A percentile compares a stretch with the other conserved stretches of the same genome.
Evolutionary conservation across 2,888 invertebrate genomes (phyloP).

Genomic region (Idaea straminata): DNA sequence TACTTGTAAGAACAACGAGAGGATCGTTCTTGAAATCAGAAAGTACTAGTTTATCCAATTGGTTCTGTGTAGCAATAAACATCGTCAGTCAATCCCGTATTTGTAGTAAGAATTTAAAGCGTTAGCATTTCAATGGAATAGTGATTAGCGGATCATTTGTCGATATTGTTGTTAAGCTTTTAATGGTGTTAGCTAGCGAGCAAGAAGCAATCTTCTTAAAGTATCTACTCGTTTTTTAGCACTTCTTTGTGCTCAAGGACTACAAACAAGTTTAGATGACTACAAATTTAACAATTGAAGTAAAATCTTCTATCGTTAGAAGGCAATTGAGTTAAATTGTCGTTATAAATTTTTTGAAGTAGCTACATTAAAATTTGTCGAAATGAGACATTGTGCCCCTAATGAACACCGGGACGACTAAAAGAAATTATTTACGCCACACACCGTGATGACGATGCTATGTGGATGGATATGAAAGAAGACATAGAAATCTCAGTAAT

Average conservation of each 20-base stretch:
- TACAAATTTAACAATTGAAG: slow-evolving; percentile 28
- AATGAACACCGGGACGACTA: slow-evolving; percentile 64
- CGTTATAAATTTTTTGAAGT: slow-evolving; percentile 63
- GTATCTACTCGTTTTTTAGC: slow-evolving; percentile 53
- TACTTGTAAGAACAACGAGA: slow-evolving; percentile 58
- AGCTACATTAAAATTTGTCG: slow-evolving; percentile 60
- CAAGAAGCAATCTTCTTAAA: slow-evolving; percentile 56
- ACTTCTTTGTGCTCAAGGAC: slow-evolving; percentile 58
- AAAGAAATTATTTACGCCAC: slow-evolving; percentile 77
- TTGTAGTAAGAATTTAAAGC: slow-evolving; percentile 70
- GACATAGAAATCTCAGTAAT: slow-evolving; percentile 72
- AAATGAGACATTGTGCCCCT: slow-evolving; percentile 66
- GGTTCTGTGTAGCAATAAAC: slow-evolving; percentile 67
- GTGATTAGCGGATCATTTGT: slow-evolving; percentile 70
- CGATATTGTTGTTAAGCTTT: slow-evolving; percentile 64
- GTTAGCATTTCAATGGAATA: slow-evolving; percentile 62
- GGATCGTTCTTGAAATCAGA: slow-evolving; percentile 63
- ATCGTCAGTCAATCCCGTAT: slow-evolving; percentile 52
- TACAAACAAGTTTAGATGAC: slow-evolving; percentile 34
- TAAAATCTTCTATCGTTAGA: slow-evolving; percentile 42
- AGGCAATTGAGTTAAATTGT: slow-evolving; percentile 56
- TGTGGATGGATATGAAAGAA: slow-evolving; percentile 63
- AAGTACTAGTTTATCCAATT: slow-evolving; percentile 64
- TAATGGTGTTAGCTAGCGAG: slow-evolving; percentile 54
- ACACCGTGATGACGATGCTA: slow-evolving; percentile 55